Evolutionary conservation across 2,888 invertebrate genomes (phyloP).

Genomic region (Tholera decimalis): DNA sequence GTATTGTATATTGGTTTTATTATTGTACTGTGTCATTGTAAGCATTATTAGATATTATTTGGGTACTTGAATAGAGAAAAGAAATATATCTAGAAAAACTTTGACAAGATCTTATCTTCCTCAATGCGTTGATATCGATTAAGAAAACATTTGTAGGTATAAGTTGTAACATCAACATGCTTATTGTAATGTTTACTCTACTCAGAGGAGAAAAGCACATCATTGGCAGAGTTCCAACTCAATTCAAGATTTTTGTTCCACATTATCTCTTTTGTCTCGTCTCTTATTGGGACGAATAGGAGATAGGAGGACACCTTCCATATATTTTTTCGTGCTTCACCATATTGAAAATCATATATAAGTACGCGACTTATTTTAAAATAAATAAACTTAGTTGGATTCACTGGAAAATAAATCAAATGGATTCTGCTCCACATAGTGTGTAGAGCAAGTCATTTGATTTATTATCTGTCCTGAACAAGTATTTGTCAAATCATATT

Average conservation of each 20-base stretch:
- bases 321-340: not conserved
- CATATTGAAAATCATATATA: not conserved
- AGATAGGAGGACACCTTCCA: not conserved
- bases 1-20: constrained; percentile 9
- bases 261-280: constrained; percentile 31
- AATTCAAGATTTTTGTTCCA: constrained; percentile 38
- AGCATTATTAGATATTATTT: constrained; percentile 16
- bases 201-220: constrained; percentile 19
- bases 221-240: constrained; percentile 51
- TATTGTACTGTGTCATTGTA: constrained; percentile 17
- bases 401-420: not conserved
- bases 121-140: not conserved
- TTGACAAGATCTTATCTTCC: constrained; percentile 10
- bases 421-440: too few species aligned
- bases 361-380: not conserved
- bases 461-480: constrained; percentile 8
- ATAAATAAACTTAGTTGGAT: constrained; percentile 13
- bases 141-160: too few species aligned
- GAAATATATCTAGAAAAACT: not conserved
- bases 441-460: constrained; percentile 9
- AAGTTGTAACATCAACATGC: constrained; percentile 19
- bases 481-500: constrained; percentile 26
- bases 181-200: constrained; percentile 35
- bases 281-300: constrained; percentile 18
- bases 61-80: not conserved